Evolutionary conservation across 2,113 vertebrate species (phyloP).

Genomic region (Pelecanus crispus): DNA sequence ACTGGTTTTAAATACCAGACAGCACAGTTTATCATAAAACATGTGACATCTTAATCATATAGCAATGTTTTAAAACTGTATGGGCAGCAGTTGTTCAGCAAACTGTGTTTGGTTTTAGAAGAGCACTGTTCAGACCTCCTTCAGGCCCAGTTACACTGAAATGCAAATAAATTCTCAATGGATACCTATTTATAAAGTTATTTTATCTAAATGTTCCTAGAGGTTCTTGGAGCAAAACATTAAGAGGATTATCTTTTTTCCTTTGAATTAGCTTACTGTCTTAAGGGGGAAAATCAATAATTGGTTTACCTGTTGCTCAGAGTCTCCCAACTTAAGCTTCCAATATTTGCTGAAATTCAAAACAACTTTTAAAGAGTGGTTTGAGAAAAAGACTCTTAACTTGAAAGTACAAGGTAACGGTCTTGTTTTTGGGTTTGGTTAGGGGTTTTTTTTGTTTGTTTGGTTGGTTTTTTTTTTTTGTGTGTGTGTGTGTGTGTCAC

Average conservation of each 20-base stretch:
- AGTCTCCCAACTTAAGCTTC: conserved; percentile 12
- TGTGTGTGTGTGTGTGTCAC: neutral
- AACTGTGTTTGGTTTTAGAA: neutral
- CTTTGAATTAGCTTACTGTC: conserved; percentile 47
- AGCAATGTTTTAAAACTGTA: neutral
- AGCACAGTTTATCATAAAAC: neutral
- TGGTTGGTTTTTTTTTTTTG: neutral
- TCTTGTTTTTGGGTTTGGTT: neutral
- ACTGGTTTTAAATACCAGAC: neutral
- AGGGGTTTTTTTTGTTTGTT: neutral
- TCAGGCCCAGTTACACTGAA: neutral
- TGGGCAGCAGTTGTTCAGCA: neutral
- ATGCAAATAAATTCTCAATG: conserved; percentile 54
- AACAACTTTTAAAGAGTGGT: conserved; percentile 17
- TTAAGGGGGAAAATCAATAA: conserved; percentile 59
- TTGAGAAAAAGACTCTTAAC: neutral
- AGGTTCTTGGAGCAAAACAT: conserved; percentile 46
- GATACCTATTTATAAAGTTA: conserved; percentile 43
- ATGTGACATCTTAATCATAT: neutral
- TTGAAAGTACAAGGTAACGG: neutral
- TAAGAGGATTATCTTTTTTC: conserved; percentile 68
- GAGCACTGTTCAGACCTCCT: neutral
- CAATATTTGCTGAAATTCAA: conserved; percentile 12
- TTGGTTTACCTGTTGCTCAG: conserved; percentile 37
- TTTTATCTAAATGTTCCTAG: conserved; percentile 56